Conservation (phyloP, 2,888 invertebrate species). For the Spodoptera exigua region DNA sequence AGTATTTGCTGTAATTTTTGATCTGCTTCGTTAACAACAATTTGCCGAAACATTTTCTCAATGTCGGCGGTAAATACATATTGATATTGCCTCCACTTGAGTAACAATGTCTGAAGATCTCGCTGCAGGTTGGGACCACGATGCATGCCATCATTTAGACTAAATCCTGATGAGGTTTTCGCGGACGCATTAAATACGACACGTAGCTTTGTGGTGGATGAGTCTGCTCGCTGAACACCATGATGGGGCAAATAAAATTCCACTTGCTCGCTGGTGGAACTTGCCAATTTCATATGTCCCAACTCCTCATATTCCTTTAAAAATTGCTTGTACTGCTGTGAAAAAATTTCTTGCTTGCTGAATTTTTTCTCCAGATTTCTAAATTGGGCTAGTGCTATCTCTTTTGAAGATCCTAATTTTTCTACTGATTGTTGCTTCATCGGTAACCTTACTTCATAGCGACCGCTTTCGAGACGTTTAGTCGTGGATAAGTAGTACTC, state of each 20-base stretch:
- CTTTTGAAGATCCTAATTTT: neutral
- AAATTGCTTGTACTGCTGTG: conserved; percentile 1
- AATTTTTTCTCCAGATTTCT: neutral
- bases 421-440: neutral
- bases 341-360: neutral
- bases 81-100: neutral
- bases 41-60: neutral
- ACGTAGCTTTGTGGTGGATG: neutral
- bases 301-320: neutral
- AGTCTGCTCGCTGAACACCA: neutral
- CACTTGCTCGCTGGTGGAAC: neutral
- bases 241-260: neutral
- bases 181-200: conserved; percentile 16
- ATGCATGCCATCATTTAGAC: conserved; percentile 19
- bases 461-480: neutral
- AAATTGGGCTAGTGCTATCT: neutral
- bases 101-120: neutral
- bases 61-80: neutral
- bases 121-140: conserved; percentile 12
- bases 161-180: neutral
- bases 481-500: conserved; percentile 1
- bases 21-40: neutral
- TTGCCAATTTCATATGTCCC: neutral
- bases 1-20: neutral
- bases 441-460: neutral